Evolutionary conservation across 1,140 invertebrate species (phyloP).

Genomic region (Galendromus occidentalis): DNA sequence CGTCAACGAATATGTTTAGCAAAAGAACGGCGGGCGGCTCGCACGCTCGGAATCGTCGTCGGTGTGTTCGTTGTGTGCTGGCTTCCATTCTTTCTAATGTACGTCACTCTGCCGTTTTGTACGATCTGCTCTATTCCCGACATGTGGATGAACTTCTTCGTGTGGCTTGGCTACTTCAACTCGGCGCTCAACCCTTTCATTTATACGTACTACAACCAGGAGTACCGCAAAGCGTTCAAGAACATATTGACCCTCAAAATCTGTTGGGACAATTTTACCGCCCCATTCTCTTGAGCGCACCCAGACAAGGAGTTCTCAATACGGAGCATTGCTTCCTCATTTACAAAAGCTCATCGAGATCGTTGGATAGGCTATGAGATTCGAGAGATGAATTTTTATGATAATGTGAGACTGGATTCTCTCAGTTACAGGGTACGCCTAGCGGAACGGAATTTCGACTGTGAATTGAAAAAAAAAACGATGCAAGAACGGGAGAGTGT

Average conservation of each 20-base stretch:
- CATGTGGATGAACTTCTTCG: slow-evolving; percentile 64
- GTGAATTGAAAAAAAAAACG: no score
- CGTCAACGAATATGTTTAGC: slow-evolving; percentile 78
- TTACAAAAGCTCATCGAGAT: no score
- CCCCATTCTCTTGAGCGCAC: background rate
- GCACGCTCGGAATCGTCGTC: slow-evolving; percentile 80
- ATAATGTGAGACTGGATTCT: no score
- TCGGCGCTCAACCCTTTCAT: slow-evolving; percentile 91
- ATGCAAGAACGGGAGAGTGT: no score
- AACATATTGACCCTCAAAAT: background rate
- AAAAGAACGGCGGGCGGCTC: slow-evolving; percentile 69
- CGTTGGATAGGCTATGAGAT: no score
- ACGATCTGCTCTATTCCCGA: slow-evolving; percentile 47
- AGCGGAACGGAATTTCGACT: no score
- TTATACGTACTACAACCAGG: slow-evolving; percentile 92
- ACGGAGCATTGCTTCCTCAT: no score
- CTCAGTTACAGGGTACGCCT: no score
- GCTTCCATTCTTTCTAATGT: slow-evolving; percentile 89
- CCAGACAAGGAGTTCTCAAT: no score
- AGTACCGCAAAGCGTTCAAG: slow-evolving; percentile 82
- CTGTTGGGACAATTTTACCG: background rate
- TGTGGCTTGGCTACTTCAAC: slow-evolving; percentile 94
- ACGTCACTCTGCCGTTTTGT: slow-evolving; percentile 74
- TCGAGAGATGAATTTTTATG: no score
- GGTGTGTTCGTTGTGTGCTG: slow-evolving; percentile 80